Percentiles rank a stretch among this genome's conserved stretches.
Conservation (phyloP, 37 sponge, comb jelly and placozoan genomes). For the Bolinopsis microptera region DNA sequence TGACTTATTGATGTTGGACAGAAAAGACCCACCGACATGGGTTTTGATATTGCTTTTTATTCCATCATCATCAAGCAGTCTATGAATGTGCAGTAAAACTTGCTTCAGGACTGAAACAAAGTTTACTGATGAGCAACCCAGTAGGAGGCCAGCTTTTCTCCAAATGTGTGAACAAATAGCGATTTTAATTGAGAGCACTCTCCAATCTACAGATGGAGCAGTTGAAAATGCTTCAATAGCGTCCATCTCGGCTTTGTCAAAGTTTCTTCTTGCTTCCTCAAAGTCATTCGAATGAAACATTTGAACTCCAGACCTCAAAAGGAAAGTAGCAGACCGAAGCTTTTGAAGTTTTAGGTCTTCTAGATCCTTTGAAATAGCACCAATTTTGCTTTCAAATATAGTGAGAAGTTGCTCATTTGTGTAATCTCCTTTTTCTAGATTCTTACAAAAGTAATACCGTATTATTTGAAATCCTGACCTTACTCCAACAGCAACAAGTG, state of each 20-base stretch:
- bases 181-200: not conserved
- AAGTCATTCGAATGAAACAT: constrained; percentile 25
- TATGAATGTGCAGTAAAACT: not conserved
- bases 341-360: constrained; percentile 36
- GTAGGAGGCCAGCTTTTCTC: not conserved
- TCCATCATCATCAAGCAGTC: constrained; percentile 7
- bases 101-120: not conserved
- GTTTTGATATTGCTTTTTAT: constrained; percentile 37
- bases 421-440: not conserved
- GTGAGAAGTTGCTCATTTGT: constrained; percentile 7
- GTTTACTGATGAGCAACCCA: not conserved
- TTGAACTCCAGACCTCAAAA: constrained; percentile 1
- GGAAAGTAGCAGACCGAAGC: constrained; percentile 8
- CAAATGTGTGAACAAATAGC: constrained; percentile 4
- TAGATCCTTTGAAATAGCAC: constrained; percentile 11
- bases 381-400: constrained; percentile 20
- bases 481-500: not conserved
- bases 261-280: constrained; percentile 24
- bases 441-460: not conserved
- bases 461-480: not conserved
- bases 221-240: constrained; percentile 49
- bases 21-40: not conserved
- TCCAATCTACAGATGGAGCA: constrained; percentile 17
- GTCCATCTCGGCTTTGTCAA: constrained; percentile 53
- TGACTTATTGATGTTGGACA: not conserved